Base-by-base conservation (phyloP, 2,888 invertebrate genomes). In the Morpho achilles region DNA sequence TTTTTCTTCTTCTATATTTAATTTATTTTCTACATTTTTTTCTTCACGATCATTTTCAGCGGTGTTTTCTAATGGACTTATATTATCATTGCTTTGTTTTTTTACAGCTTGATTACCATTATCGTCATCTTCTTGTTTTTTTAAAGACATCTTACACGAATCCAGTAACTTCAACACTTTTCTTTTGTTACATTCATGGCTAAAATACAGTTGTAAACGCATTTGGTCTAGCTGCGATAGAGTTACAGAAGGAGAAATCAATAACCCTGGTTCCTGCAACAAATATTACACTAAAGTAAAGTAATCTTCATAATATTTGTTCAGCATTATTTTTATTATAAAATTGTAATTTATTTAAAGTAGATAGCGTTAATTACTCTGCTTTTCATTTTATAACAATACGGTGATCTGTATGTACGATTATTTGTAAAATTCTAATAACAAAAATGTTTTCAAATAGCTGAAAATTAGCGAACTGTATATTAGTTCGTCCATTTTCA, bases 201-300 rank as follows among this genome's bases (percentile, higher is more conserved):
- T 79, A 59, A 80, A 87, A 32, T 76, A 63, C 4, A 80, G 23
- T 1, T 75, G 72, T 8, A 87, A 68, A 54, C 79, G 84, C 81
- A 82, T 77, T 56, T 76, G 72, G 55, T 87, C 87, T 1, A 87
- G 63, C 48, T 79, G 76, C 1, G 87, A 87, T 7, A 87, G 64
- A 3, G 64, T 68, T 2, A 73, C 64, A 2, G 80, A 73, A 7
- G 82, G 80, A 0, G 62, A 64, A 59, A 87, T 80, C 22, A 69
- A 5, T 10, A 83, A 64, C 0, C 84, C 84, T 8, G 80, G 64
- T 53, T 80, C 62, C 86, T 87, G 65, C 52, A 70, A 72, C 16
- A 39, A 41, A 39, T 7, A 9, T 32, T 32, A 32, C 32, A 32
- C 32, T 32, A 32, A 2, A 32, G 1, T 32, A 5, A 32, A 32